These are phyloP conservation scores for Rhamphomyia laevipes DNA, from an alignment of 2,888 invertebrate genomes.

Conservation along the genomic window DNA sequence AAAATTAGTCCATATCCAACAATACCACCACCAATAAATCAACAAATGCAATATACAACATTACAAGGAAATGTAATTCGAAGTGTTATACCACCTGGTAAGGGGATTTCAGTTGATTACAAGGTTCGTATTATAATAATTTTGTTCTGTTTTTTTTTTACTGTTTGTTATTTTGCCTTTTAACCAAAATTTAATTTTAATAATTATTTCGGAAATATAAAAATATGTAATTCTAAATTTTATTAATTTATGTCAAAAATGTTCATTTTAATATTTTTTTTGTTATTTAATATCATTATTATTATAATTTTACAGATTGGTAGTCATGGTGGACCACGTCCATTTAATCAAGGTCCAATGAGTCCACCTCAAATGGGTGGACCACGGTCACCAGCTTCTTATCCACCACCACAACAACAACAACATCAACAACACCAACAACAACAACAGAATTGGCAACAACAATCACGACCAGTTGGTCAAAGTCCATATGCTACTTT, in stretches of 20 bases:
- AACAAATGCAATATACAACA: slow-evolving; percentile 28
- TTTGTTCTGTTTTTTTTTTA: not conserved
- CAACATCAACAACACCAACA: slow-evolving; percentile 20
- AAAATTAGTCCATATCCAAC: slow-evolving; percentile 13
- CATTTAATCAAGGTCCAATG: slow-evolving; percentile 23
- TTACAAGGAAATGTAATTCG: slow-evolving; percentile 36
- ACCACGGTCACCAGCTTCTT: slow-evolving; percentile 22
- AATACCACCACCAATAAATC: slow-evolving; percentile 10
- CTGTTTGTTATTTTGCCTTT: not conserved
- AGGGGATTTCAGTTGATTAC: slow-evolving; percentile 30
- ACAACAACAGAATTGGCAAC: slow-evolving; percentile 18
- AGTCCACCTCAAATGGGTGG: slow-evolving; percentile 15
- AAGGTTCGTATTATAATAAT: slow-evolving; percentile 25
- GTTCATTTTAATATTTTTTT: not conserved
- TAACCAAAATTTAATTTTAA: not conserved
- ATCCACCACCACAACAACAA: slow-evolving; percentile 34
- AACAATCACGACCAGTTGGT: slow-evolving; percentile 10
- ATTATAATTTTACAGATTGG: slow-evolving; percentile 24
- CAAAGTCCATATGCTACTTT: slow-evolving; percentile 35
- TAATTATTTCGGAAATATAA: not conserved
- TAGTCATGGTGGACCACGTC: slow-evolving; percentile 32
- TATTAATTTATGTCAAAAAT: no score
- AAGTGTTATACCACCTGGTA: slow-evolving; percentile 37
- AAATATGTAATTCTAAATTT: not conserved
- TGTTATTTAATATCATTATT: not conserved